phyloP scores from a whole-genome alignment of 2,113 vertebrate species.

The Ursus arctos region DNA sequence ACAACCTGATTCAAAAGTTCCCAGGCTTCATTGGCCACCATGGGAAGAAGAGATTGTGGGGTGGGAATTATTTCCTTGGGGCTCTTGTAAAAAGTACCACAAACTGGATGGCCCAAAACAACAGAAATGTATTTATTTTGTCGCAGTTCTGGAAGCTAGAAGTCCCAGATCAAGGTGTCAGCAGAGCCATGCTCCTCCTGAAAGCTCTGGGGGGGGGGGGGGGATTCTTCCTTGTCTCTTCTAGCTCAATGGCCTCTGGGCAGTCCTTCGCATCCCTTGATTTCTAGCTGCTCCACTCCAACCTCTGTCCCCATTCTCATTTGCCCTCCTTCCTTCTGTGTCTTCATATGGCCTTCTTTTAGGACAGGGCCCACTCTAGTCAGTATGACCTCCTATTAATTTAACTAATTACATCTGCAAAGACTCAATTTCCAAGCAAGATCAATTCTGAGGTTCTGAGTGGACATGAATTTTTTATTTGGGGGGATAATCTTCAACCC shows the following conservation, averaged over 20 bases:
- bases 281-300: background rate
- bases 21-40: background rate
- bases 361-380: background rate
- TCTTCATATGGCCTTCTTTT: background rate
- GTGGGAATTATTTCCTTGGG: background rate
- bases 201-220: background rate
- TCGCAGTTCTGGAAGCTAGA: background rate
- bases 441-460: background rate
- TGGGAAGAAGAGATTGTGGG: background rate
- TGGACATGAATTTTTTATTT: background rate
- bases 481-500: background rate
- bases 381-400: background rate
- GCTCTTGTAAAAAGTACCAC: background rate
- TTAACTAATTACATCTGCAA: background rate
- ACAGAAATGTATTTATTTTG: background rate
- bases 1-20: background rate
- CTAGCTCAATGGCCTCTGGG: background rate
- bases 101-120: background rate
- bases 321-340: background rate
- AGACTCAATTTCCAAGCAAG: background rate
- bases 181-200: background rate
- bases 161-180: background rate
- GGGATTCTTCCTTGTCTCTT: background rate
- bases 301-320: background rate
- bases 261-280: background rate